Conservation (phyloP, 2,797 vertebrate species). For the Geotrypetes seraphini region DNA sequence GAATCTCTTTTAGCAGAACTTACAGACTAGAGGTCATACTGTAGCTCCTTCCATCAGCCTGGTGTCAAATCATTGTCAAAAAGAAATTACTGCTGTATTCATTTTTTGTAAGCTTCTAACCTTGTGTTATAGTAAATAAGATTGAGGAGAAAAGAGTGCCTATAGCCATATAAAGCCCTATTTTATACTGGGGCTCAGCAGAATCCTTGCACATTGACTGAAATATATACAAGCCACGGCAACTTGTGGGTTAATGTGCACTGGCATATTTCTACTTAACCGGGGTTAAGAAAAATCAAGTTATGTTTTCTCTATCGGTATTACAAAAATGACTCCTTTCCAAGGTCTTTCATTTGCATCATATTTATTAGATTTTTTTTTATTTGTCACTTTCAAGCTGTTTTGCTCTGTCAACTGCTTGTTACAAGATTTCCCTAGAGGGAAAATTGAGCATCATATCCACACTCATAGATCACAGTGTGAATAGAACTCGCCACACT, state of each 20-base stretch:
- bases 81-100: constrained; percentile 45
- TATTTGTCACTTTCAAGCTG: constrained; percentile 18
- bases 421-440: constrained; percentile 25
- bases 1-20: constrained; percentile 40
- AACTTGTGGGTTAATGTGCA: not conserved
- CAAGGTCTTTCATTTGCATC: constrained; percentile 7
- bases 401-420: constrained; percentile 23
- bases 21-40: constrained; percentile 37
- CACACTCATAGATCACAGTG: constrained; percentile 9
- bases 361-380: constrained; percentile 29
- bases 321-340: constrained; percentile 1
- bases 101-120: constrained; percentile 35
- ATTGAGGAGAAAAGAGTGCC: constrained; percentile 27
- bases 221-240: not conserved
- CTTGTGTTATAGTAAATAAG: constrained; percentile 15
- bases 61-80: constrained; percentile 53
- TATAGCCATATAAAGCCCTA: constrained; percentile 14
- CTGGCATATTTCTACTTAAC: not conserved
- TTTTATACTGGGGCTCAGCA: constrained; percentile 29
- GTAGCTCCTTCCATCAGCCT: constrained; percentile 42
- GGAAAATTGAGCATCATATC: constrained; percentile 21
- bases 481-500: constrained; percentile 18
- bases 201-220: constrained; percentile 18
- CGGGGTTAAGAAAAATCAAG: constrained; percentile 2
- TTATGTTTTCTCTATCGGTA: constrained; percentile 6